Percentiles rank a stretch among this genome's conserved stretches.
Conservation (phyloP, 2,113 vertebrate species). For the Anolis sagrei region DNA sequence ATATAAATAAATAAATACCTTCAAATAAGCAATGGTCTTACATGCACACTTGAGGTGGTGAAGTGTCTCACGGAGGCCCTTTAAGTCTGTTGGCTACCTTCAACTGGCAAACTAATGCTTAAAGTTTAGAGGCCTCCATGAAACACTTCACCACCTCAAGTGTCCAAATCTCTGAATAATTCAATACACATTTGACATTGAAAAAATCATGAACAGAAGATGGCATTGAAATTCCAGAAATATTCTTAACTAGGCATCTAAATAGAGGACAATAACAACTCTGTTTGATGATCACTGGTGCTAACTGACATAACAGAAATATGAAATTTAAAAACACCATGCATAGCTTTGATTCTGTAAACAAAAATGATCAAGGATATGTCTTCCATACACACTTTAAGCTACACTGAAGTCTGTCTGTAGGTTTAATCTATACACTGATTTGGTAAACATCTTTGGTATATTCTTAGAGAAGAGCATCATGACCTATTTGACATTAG, state of each 20-base stretch:
- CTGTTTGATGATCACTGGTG: not conserved
- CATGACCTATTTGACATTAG: not conserved
- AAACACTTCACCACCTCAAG: no score
- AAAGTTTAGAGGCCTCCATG: no score
- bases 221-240: not conserved
- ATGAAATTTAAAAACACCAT: not conserved
- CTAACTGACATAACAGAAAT: not conserved
- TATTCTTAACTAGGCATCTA: not conserved
- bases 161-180: not conserved
- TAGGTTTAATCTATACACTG: not conserved
- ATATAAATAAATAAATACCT: not conserved
- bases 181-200: not conserved
- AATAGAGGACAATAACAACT: not conserved
- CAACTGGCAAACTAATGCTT: no score
- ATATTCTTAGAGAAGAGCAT: not conserved
- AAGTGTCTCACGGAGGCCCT: not conserved
- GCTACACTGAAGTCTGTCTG: not conserved
- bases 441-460: not conserved
- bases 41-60: not conserved
- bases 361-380: not conserved
- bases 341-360: not conserved
- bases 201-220: not conserved
- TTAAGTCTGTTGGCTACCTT: no score
- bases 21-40: not conserved
- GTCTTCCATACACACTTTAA: not conserved